phyloP scores from a whole-genome alignment of 2,888 invertebrate genomes.

The Stegana nigrithorax region DNA sequence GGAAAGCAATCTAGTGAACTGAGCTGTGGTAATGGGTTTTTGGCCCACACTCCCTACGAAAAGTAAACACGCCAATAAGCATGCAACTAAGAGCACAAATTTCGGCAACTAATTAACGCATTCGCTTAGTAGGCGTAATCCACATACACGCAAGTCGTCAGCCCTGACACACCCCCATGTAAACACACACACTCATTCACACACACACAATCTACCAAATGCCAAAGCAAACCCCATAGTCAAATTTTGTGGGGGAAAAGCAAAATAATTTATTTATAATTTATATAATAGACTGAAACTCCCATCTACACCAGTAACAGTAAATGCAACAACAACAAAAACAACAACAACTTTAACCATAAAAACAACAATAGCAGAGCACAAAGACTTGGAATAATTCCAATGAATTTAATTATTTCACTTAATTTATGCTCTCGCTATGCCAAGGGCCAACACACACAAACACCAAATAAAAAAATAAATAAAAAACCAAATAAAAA shows the following conservation, averaged over 20 bases:
- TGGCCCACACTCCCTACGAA: no score
- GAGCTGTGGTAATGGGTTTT: no score
- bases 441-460: background rate
- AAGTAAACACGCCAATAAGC: no score
- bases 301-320: background rate
- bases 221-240: background rate
- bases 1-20: no score
- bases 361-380: background rate
- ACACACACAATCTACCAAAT: background rate
- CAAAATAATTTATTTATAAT: conserved; percentile 1
- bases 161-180: no score
- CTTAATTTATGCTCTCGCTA: background rate
- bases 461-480: background rate
- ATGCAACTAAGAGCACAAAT: no score
- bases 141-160: no score
- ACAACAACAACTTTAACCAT: background rate
- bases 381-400: background rate
- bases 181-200: no score
- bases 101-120: no score
- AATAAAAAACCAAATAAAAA: background rate
- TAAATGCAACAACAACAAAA: no score
- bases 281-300: background rate
- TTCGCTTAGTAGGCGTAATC: no score
- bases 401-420: conserved; percentile 8
- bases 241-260: background rate